phyloP scores from a whole-genome alignment of 1,140 invertebrate genomes.

The Lamellibrachia luymesi region DNA sequence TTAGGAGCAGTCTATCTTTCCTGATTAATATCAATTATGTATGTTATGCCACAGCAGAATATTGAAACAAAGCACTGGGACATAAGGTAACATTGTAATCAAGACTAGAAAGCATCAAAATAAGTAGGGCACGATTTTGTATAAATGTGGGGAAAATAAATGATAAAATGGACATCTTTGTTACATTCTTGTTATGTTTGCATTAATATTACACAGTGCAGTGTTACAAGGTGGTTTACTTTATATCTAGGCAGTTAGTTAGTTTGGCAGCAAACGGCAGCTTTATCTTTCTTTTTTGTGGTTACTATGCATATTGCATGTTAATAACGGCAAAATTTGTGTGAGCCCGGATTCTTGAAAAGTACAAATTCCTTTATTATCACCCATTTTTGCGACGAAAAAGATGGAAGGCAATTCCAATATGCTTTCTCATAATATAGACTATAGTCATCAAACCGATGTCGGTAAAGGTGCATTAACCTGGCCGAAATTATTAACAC shows the following conservation, averaged over 20 bases:
- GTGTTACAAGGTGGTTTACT: too few relatives aligned
- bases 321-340: background rate
- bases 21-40: background rate
- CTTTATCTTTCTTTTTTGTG: too few relatives aligned
- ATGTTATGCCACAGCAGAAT: background rate
- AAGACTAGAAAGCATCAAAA: background rate
- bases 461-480: too few relatives aligned
- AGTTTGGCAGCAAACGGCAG: too few relatives aligned
- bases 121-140: background rate
- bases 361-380: background rate
- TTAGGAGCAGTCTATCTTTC: background rate
- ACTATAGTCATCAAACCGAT: too few relatives aligned
- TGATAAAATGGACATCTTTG: background rate
- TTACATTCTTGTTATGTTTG: background rate
- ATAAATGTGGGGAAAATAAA: background rate
- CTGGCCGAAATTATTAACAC: too few relatives aligned
- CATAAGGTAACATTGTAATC: background rate
- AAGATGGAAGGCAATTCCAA: background rate
- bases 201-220: background rate
- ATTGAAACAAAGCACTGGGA: background rate
- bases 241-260: too few relatives aligned
- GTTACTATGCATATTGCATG: background rate
- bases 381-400: background rate
- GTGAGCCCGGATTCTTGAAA: background rate
- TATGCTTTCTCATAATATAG: too few relatives aligned